Evolutionary conservation across 2,113 vertebrate genomes (phyloP).

Genomic region (Stomatorhinus ivindoensis): DNA sequence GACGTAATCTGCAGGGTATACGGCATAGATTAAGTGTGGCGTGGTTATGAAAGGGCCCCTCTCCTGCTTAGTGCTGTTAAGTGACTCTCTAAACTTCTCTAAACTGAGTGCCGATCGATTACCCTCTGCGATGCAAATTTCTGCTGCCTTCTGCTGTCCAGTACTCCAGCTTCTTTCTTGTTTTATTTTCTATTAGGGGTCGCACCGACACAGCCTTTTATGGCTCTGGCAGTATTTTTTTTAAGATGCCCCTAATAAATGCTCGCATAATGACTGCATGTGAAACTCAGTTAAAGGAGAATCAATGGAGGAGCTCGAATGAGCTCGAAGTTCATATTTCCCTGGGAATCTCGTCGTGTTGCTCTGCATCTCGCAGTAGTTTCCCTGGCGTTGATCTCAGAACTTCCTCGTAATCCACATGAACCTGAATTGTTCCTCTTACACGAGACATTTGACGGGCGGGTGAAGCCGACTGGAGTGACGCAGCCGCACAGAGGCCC

Average conservation of each 20-base stretch:
- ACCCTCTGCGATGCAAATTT: slow-evolving; percentile 1
- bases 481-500: background rate
- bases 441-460: background rate
- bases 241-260: background rate
- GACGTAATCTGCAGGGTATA: background rate
- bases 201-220: background rate
- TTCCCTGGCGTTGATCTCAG: background rate
- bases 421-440: background rate
- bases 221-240: background rate
- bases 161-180: background rate
- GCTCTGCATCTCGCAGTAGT: background rate
- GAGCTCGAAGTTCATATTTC: background rate
- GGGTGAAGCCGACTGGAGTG: background rate
- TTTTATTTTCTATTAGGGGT: background rate
- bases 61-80: background rate
- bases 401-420: background rate
- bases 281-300: background rate
- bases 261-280: background rate
- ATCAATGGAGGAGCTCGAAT: background rate
- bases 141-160: background rate
- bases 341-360: background rate
- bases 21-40: background rate
- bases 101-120: background rate
- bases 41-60: background rate
- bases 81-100: background rate